phyloP scores from a whole-genome alignment of 1,140 invertebrate genomes.

The Acromyrmex charruanus region DNA sequence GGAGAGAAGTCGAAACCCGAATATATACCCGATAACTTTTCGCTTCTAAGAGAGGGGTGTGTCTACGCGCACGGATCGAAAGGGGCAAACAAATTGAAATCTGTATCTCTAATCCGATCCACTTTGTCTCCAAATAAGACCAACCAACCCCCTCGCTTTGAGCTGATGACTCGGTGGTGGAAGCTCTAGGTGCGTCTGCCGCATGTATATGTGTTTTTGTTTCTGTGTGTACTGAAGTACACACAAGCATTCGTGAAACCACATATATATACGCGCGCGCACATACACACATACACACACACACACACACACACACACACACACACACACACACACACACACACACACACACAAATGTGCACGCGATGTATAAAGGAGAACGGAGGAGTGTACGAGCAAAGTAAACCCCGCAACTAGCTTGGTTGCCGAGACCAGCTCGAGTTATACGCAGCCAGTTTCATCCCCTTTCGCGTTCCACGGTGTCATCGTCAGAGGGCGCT shows the following conservation, averaged over 20 bases:
- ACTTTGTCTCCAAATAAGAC: slow-evolving; percentile 82
- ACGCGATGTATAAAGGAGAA: slow-evolving; percentile 64
- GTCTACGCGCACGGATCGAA: slow-evolving; percentile 41
- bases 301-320: background rate
- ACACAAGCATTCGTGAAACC: background rate
- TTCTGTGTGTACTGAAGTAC: slow-evolving; percentile 1
- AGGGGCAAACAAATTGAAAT: slow-evolving; percentile 81
- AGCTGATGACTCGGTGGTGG: slow-evolving; percentile 67
- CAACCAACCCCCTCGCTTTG: slow-evolving; percentile 79
- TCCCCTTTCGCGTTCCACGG: slow-evolving; percentile 85
- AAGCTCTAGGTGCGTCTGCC: slow-evolving; percentile 69
- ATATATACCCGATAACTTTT: slow-evolving; percentile 61
- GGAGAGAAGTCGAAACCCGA: slow-evolving; percentile 7
- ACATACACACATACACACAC: background rate
- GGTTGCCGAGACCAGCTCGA: slow-evolving; percentile 76
- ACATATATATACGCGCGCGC: background rate
- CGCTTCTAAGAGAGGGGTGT: slow-evolving; percentile 30
- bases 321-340: background rate
- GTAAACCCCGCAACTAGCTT: slow-evolving; percentile 79
- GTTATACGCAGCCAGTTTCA: slow-evolving; percentile 83
- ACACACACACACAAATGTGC: background rate
- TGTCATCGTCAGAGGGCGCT: slow-evolving; percentile 86
- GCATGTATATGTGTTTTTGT: slow-evolving; percentile 35
- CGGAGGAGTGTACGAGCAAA: slow-evolving; percentile 72
- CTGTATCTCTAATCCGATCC: slow-evolving; percentile 83